These are phyloP conservation scores for Luffia ferchaultella DNA, from an alignment of 2,888 invertebrate species.

Conservation along the genomic window DNA sequence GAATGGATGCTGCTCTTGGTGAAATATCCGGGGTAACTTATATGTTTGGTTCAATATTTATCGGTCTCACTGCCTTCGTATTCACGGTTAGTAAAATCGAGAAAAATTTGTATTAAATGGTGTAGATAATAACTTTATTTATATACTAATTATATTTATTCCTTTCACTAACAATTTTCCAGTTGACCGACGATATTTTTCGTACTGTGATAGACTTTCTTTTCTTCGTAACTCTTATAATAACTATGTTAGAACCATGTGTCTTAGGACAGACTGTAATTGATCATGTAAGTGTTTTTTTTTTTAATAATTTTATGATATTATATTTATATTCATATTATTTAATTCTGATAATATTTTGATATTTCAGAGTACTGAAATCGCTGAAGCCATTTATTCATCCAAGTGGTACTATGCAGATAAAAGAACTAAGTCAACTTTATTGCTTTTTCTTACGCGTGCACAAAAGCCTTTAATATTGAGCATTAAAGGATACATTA, in stretches of 20 bases:
- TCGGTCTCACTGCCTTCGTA: constrained; percentile 47
- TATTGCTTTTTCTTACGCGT: constrained; percentile 35
- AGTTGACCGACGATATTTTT: constrained; percentile 42
- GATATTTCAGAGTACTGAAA: constrained; percentile 32
- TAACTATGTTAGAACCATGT: constrained; percentile 40
- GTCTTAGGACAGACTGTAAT: constrained; percentile 43
- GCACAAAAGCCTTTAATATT: constrained; percentile 41
- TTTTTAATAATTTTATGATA: not conserved
- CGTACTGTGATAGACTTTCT: constrained; percentile 41
- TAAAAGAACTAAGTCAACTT: constrained; percentile 28
- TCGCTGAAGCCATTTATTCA: constrained; percentile 35
- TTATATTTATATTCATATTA: not conserved
- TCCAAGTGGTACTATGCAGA: constrained; percentile 40
- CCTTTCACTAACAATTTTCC: constrained; percentile 14
- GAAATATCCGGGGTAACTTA: not conserved
- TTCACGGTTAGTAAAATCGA: constrained; percentile 40
- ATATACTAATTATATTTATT: not conserved
- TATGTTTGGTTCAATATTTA: constrained; percentile 33
- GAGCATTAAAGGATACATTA: constrained; percentile 34
- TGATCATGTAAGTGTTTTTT: constrained; percentile 35
- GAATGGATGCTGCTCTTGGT: not conserved
- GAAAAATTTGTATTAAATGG: no score
- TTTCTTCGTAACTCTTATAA: constrained; percentile 36
- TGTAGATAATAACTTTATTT: not conserved
- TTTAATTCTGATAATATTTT: constrained; percentile 5